Conservation (phyloP, 2,113 vertebrate genomes). For the Sorex araneus region DNA sequence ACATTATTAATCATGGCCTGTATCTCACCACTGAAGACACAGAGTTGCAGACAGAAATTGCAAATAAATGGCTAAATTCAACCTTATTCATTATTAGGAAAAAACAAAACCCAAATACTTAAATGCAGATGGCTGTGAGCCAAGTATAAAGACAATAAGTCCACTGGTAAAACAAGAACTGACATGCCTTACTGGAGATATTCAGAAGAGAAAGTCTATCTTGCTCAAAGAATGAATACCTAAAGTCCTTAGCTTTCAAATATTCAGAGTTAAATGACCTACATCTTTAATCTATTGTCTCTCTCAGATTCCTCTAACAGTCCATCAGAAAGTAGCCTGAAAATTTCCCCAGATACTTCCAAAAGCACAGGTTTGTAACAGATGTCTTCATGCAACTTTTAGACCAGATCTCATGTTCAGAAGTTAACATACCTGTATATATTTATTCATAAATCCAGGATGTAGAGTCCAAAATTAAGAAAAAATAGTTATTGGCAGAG, state of each 20-base stretch:
- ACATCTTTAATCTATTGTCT: conserved; percentile 47
- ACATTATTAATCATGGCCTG: background rate
- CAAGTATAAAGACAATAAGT: background rate
- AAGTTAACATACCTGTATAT: background rate
- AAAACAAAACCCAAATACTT: conserved; percentile 50
- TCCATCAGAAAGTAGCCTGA: conserved; percentile 45
- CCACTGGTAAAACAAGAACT: background rate
- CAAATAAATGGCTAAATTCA: conserved; percentile 4
- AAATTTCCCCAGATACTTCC: conserved; percentile 59
- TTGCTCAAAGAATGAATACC: background rate
- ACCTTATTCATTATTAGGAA: conserved; percentile 9
- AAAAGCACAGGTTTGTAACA: conserved; percentile 57
- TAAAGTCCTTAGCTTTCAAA: conserved; percentile 16
- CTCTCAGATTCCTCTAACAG: conserved; percentile 7
- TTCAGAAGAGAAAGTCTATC: background rate
- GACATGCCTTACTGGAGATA: conserved; percentile 28
- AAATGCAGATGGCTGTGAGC: conserved; percentile 15
- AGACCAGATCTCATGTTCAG: conserved; percentile 18
- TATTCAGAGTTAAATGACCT: background rate
- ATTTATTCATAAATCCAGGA: conserved; percentile 52
- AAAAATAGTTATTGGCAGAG: conserved; percentile 29
- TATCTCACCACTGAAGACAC: background rate
- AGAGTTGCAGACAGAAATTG: background rate
- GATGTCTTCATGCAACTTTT: conserved; percentile 48
- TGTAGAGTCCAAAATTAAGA: conserved; percentile 23